Evolutionary conservation across 2,113 vertebrate species (phyloP).

Genomic region (Percopsis transmontana): DNA sequence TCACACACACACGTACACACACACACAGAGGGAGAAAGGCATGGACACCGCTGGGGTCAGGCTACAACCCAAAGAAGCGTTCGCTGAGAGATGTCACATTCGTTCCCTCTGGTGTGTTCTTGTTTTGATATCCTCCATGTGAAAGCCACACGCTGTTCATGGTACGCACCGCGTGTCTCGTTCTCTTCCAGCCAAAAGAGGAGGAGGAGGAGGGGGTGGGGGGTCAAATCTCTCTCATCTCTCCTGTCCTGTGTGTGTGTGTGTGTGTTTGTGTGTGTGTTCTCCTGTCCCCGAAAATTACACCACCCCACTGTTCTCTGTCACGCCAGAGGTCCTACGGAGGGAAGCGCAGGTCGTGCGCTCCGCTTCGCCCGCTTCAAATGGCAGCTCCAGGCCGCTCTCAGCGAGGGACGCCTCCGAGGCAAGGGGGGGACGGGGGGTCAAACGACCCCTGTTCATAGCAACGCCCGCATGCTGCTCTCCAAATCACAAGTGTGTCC

Average conservation of each 20-base stretch:
- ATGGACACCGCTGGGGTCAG: slow-evolving; percentile 23
- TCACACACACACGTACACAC: slow-evolving; percentile 18
- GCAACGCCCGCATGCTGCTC: slow-evolving; percentile 49
- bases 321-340: slow-evolving; percentile 45
- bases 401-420: slow-evolving; percentile 45
- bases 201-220: too few species aligned
- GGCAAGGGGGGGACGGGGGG: slow-evolving; percentile 26
- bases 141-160: slow-evolving; percentile 31
- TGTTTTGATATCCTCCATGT: slow-evolving; percentile 43
- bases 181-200: slow-evolving; percentile 35
- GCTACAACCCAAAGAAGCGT: neutral
- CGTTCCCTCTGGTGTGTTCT: slow-evolving; percentile 23
- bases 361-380: slow-evolving; percentile 33
- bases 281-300: slow-evolving; percentile 43
- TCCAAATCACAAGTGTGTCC: slow-evolving; percentile 54
- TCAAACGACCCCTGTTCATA: slow-evolving; percentile 50
- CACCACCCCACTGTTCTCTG: slow-evolving; percentile 36
- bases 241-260: too few species aligned
- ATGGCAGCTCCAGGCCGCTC: slow-evolving; percentile 55
- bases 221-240: slow-evolving; percentile 44
- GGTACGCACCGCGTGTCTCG: slow-evolving; percentile 11
- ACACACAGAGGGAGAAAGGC: neutral
- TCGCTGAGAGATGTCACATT: slow-evolving; percentile 11
- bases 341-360: slow-evolving; percentile 38
- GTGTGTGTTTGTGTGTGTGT: slow-evolving; percentile 9